Conservation (phyloP, 2,797 vertebrate species). For the Champsocephalus gunnari region DNA sequence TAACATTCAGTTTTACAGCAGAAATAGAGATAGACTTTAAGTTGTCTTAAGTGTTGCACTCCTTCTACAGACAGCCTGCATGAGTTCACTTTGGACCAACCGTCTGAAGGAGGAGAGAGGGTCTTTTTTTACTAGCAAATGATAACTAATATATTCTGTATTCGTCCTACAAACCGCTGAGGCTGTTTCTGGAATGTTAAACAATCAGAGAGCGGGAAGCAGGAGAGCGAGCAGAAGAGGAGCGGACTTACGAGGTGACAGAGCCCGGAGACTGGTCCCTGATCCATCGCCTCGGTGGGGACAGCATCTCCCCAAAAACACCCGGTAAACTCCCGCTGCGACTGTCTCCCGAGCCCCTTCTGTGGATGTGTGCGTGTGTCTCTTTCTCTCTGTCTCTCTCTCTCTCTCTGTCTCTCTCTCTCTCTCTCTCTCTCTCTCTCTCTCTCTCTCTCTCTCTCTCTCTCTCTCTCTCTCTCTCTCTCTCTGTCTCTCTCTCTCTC, state of each 20-base stretch:
- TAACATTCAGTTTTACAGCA: not conserved
- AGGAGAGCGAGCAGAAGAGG: not conserved
- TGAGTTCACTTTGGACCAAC: no score
- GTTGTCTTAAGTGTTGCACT: no score
- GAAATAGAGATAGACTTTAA: no score
- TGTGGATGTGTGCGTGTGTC: not conserved
- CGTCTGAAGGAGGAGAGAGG: no score
- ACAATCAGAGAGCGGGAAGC: not conserved
- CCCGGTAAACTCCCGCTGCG: constrained; percentile 1
- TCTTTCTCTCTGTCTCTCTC: not conserved
- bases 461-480: not conserved
- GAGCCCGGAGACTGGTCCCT: constrained; percentile 32
- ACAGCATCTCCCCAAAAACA: constrained; percentile 44
- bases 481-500: not conserved
- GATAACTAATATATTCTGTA: not conserved
- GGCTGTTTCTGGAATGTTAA: not conserved
- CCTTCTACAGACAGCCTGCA: no score
- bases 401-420: not conserved
- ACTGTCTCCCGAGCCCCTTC: not conserved
- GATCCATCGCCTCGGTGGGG: constrained; percentile 42
- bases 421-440: not conserved
- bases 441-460: not conserved
- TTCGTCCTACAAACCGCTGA: not conserved
- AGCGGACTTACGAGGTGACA: constrained; percentile 56
- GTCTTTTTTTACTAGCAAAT: not conserved